A percentile compares a stretch with the other conserved stretches of the same genome.
phyloP scores from a whole-genome alignment of 1,140 invertebrate genomes.

The Zaprionus gabonicus region DNA sequence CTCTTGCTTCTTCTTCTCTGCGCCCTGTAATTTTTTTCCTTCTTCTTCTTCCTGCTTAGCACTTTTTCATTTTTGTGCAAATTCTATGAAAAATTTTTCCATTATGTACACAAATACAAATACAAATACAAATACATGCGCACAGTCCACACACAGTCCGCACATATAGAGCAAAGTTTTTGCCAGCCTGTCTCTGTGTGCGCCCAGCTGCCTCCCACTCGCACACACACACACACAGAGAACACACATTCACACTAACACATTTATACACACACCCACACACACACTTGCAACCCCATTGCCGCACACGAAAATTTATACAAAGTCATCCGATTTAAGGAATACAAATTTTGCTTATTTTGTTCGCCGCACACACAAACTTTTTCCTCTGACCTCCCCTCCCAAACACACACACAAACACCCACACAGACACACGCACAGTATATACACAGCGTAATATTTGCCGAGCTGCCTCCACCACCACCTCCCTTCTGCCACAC shows the following conservation, averaged over 20 bases:
- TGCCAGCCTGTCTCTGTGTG: constrained; percentile 53
- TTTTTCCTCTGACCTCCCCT: constrained; percentile 20
- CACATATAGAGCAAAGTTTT: constrained; percentile 58
- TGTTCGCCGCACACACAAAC: constrained; percentile 59
- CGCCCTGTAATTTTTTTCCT: constrained; percentile 43
- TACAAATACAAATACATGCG: constrained; percentile 28
- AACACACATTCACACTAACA: constrained; percentile 17
- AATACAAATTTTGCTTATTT: constrained; percentile 84
- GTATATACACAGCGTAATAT: constrained; percentile 47
- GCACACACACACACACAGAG: constrained; percentile 7
- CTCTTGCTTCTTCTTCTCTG: constrained; percentile 43
- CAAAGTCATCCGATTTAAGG: constrained; percentile 85
- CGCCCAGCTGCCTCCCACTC: constrained; percentile 62
- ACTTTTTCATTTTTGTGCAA: constrained; percentile 84
- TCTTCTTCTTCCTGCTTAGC: constrained; percentile 45
- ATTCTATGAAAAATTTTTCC: constrained; percentile 85
- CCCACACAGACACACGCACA: constrained; percentile 31
- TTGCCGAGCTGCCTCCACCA: constrained; percentile 39
- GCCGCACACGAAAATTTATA: constrained; percentile 83
- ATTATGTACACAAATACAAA: constrained; percentile 76
- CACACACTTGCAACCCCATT: constrained; percentile 74
- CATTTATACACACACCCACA: constrained; percentile 28
- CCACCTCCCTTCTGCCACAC: background rate
- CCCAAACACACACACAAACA: constrained; percentile 24
- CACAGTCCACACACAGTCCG: constrained; percentile 20